phyloP scores from a whole-genome alignment of 37 sponge, comb jelly and placozoan genomes.

The Cliona cf. orientalis region DNA sequence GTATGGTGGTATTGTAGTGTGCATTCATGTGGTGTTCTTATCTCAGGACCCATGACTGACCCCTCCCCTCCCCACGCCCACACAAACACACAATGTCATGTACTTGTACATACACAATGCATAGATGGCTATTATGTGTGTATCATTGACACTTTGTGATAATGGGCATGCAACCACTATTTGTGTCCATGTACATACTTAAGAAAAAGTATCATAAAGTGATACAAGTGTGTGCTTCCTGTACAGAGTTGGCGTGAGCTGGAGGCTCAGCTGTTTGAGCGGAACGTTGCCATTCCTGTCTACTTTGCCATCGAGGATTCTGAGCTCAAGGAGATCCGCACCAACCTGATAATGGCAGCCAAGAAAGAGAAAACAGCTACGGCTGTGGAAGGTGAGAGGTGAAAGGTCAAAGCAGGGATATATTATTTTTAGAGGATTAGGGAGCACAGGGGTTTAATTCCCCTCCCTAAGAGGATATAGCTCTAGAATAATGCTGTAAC shows the following conservation, averaged over 20 bases:
- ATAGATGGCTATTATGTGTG: not conserved
- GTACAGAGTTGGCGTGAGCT: constrained; percentile 68
- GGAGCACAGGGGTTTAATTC: too few relatives aligned
- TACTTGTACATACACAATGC: not conserved
- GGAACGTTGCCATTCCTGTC: constrained; percentile 76
- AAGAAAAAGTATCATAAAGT: not conserved
- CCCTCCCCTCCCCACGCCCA: not conserved
- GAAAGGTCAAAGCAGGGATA: too few relatives aligned
- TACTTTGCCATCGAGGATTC: constrained; percentile 74
- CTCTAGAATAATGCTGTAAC: too few relatives aligned
- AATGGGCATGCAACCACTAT: not conserved
- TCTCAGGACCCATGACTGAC: too few relatives aligned
- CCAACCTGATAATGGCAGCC: constrained; percentile 31
- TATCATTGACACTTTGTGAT: not conserved
- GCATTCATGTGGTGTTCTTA: too few relatives aligned
- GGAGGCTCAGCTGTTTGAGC: constrained; percentile 56
- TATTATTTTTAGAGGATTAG: too few relatives aligned
- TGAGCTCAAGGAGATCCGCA: constrained; percentile 36
- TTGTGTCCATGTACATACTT: not conserved
- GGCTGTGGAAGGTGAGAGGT: too few relatives aligned
- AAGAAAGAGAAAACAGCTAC: constrained; percentile 23
- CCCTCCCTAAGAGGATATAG: too few relatives aligned
- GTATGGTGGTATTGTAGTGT: too few relatives aligned
- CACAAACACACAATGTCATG: not conserved
- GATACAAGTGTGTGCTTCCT: not conserved